These are phyloP conservation scores for Crocallis elinguaria DNA, from an alignment of 2,888 invertebrate genomes.

Conservation along the genomic window DNA sequence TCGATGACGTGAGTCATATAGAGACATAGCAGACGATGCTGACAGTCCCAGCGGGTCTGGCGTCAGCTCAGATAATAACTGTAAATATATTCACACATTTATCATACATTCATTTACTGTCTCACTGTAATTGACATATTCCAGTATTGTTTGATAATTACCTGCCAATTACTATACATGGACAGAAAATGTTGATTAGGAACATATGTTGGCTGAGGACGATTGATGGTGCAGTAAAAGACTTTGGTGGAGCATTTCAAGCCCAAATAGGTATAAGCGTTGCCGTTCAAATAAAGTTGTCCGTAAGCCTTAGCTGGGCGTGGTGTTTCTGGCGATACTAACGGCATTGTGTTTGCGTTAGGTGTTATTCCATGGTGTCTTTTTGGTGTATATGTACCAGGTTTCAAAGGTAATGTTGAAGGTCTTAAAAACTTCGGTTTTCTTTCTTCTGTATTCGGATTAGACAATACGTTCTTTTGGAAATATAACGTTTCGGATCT, in stretches of 20 bases:
- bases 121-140: background rate
- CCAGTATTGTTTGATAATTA: conserved; percentile 56
- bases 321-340: conserved; percentile 96
- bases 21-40: conserved; percentile 87
- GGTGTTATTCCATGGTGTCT: conserved; percentile 93
- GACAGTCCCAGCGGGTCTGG: conserved; percentile 88
- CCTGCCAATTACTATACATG: conserved; percentile 99
- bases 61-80: conserved; percentile 88
- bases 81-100: conserved; percentile 65
- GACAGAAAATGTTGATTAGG: conserved; percentile 95
- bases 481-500: conserved; percentile 80
- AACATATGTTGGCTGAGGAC: conserved; percentile 97
- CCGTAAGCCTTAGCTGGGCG: conserved; percentile 95
- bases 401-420: conserved; percentile 92
- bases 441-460: conserved; percentile 66
- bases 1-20: conserved; percentile 92
- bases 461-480: conserved; percentile 68
- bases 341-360: conserved; percentile 91
- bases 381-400: conserved; percentile 92
- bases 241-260: conserved; percentile 95
- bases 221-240: conserved; percentile 96
- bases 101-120: conserved; percentile 39
- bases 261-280: conserved; percentile 96
- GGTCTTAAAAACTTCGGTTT: conserved; percentile 91
- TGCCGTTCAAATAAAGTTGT: conserved; percentile 94